phyloP scores from a whole-genome alignment of 1,140 invertebrate species.

The Ceratosolen solmsi region DNA sequence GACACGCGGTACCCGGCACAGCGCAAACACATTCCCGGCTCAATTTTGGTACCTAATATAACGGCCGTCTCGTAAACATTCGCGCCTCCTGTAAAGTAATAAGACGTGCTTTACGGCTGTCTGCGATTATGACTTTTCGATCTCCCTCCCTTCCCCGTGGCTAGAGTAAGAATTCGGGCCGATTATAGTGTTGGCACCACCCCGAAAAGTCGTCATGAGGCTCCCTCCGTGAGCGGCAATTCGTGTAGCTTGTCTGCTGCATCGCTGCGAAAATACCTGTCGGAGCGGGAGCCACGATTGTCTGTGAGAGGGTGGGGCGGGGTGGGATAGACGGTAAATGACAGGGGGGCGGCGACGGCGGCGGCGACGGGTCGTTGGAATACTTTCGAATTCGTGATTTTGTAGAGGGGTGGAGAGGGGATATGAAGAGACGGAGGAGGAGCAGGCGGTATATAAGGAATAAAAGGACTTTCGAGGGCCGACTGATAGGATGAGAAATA shows the following conservation, averaged over 20 bases:
- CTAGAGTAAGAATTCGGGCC: neutral
- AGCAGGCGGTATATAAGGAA: neutral
- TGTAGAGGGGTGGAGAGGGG: conserved; percentile 50
- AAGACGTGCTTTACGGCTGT: neutral
- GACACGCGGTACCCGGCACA: neutral
- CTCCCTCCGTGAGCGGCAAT: no score
- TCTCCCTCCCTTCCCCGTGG: no score
- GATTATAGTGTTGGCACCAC: neutral
- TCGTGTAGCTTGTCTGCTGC: no score
- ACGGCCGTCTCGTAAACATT: neutral
- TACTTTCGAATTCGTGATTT: conserved; percentile 42
- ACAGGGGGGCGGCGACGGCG: neutral
- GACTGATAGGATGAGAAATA: conserved; percentile 17
- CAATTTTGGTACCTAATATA: neutral
- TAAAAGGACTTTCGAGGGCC: neutral
- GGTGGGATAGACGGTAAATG: neutral
- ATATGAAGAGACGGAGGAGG: neutral
- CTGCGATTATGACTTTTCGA: neutral
- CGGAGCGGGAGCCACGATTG: neutral
- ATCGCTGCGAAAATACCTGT: neutral
- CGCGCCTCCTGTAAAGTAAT: neutral
- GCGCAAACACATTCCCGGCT: neutral
- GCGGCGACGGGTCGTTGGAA: neutral
- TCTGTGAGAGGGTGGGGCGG: no score
- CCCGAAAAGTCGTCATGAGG: neutral